A percentile compares a stretch with the other conserved stretches of the same genome.
These are phyloP conservation scores for Cynocephalus volans DNA, from an alignment of 2,113 vertebrate genomes.

Conservation along the genomic window DNA sequence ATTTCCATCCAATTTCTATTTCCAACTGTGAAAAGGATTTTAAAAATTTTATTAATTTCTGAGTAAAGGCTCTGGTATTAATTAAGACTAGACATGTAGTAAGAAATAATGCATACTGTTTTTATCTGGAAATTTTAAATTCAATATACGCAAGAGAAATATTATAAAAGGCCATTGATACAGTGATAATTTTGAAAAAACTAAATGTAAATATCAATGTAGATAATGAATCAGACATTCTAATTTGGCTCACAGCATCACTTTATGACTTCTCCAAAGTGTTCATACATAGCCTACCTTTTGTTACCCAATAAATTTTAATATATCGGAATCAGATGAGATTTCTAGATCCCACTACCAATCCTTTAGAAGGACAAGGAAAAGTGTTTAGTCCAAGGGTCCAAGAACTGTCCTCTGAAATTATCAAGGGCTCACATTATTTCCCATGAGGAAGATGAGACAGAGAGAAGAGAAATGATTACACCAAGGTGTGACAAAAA, in stretches of 20 bases:
- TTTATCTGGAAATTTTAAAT: slow-evolving; percentile 39
- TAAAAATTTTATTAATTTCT: slow-evolving; percentile 35
- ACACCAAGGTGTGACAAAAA: neutral
- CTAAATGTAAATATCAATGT: slow-evolving; percentile 13
- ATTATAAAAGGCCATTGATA: neutral
- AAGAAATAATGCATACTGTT: neutral
- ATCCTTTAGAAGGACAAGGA: neutral
- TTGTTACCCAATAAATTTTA: slow-evolving; percentile 1
- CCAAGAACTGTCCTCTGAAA: neutral
- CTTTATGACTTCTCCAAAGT: neutral
- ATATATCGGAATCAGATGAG: neutral
- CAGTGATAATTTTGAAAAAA: slow-evolving; percentile 11
- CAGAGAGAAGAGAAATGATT: slow-evolving; percentile 4
- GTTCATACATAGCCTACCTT: neutral
- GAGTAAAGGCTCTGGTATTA: neutral
- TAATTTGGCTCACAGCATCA: neutral
- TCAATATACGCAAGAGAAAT: neutral
- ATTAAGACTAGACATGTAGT: neutral
- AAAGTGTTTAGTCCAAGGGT: neutral
- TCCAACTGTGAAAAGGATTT: neutral
- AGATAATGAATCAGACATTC: slow-evolving; percentile 2
- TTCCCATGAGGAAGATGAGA: neutral
- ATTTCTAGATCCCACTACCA: neutral
- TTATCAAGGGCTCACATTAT: neutral
- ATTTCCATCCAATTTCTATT: slow-evolving; percentile 58